Base-by-base conservation (phyloP, 92 coral and sea anemone genomes). In the Nematostella vectensis region DNA sequence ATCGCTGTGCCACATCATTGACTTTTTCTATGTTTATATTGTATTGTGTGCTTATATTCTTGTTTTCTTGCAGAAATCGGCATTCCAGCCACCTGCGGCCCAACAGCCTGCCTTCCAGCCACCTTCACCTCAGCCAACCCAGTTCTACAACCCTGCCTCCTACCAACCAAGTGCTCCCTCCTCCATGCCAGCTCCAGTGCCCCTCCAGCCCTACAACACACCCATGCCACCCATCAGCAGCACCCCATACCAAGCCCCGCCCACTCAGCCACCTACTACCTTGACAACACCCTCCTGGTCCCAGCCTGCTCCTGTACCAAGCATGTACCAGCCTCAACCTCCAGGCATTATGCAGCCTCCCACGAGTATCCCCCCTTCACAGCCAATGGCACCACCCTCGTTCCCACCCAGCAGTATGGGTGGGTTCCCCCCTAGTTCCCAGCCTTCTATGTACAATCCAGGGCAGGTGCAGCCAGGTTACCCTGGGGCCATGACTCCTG, bases 121-220 rank as follows among this genome's bases (percentile, higher is more conserved):
- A 47, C 64, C 38, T 25, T 66, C 59, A 50, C 69, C 58, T 24
- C 68, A 48, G 58, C 69, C 66, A 50, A 68, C 75, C 4, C 62
- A 70, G 58, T 88, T 78, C 66, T 88, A 83, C 78, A 87, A 78
- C 60, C 96, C 85, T 36, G 81, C 80, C 0, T 65, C 89, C 22
- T 79, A 62, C 79, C 89, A 83, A 57, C 80, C 73, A 60, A 58
- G 49, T n/a, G 39, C 49, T 51, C 59, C 67, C 54, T 12, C 69
- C 19, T 56, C 79, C 15, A 42, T 40, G 48, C 40, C 40, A 27
- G 60, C 61, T 21, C 10, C 74, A 15, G 29, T 25, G 27, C 78
- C 85, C 12, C 57, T 71, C 21, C 94, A 80, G 82, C 79, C 71
- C 23, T 61, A 63, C 17, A 11, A 54, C 33, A 31, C 11, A 61